Evolutionary conservation across 2,888 invertebrate genomes (phyloP).

Genomic region (Pyrocoelia pectoralis): DNA sequence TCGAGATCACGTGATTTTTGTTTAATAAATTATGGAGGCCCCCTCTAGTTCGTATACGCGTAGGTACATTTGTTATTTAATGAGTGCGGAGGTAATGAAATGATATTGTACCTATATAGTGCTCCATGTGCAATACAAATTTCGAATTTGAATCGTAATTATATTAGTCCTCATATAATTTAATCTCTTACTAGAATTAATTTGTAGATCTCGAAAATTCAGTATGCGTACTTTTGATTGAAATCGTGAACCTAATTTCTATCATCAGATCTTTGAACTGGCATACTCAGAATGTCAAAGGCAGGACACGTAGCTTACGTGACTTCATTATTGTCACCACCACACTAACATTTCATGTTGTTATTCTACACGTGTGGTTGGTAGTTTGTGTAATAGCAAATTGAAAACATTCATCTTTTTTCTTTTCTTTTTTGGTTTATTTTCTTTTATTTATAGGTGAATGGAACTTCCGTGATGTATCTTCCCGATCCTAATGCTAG

Average conservation of each 20-base stretch:
- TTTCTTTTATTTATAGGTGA: constrained; percentile 44
- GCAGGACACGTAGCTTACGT: constrained; percentile 37
- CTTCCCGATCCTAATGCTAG: constrained; percentile 43
- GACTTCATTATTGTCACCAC: constrained; percentile 43
- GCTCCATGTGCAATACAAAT: too few species aligned
- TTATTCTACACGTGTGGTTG: constrained; percentile 31
- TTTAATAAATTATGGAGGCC: too few species aligned
- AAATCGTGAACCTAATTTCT: constrained; percentile 41
- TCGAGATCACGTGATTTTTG: too few species aligned
- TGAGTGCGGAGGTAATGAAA: too few species aligned
- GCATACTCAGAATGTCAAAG: constrained; percentile 29
- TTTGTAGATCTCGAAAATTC: constrained; percentile 29
- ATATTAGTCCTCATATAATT: background rate
- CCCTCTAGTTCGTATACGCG: too few species aligned
- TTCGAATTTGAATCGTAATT: background rate
- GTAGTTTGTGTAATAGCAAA: constrained; percentile 36
- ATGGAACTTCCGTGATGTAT: constrained; percentile 46
- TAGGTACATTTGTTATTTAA: too few species aligned
- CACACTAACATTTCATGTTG: constrained; percentile 33
- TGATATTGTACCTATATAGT: too few species aligned
- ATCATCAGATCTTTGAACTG: constrained; percentile 37
- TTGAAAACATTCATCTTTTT: constrained; percentile 36
- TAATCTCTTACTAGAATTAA: constrained; percentile 16
- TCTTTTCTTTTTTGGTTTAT: too few species aligned
- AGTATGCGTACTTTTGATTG: constrained; percentile 33